Conservation (phyloP, 2,797 vertebrate genomes). For the Danio tinwini region DNA sequence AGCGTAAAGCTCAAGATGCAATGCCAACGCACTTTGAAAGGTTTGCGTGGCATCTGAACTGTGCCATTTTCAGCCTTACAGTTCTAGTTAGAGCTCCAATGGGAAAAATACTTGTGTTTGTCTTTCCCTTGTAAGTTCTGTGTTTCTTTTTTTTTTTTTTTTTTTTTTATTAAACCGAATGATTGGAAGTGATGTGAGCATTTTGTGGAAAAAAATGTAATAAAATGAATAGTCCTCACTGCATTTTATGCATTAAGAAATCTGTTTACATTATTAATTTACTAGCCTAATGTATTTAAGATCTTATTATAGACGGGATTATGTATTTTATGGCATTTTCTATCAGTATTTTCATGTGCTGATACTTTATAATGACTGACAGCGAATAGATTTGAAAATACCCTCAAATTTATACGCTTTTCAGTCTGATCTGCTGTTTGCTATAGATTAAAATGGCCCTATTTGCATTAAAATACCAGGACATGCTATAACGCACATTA, state of each 20-base stretch:
- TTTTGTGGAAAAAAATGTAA: neutral
- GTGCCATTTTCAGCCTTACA: conserved; percentile 24
- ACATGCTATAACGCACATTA: conserved; percentile 23
- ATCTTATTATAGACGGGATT: too few relatives aligned
- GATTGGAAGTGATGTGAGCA: neutral
- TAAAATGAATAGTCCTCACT: neutral
- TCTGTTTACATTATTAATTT: neutral
- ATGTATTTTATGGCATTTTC: neutral
- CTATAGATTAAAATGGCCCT: neutral
- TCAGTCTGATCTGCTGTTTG: neutral
- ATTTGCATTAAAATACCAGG: conserved; percentile 21
- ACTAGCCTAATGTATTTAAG: neutral
- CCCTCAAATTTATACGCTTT: neutral
- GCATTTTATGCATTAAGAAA: neutral
- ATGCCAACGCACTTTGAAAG: conserved; percentile 27
- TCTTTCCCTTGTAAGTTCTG: neutral
- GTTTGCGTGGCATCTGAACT: conserved; percentile 28
- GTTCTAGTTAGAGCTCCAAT: conserved; percentile 23
- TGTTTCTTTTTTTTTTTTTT: conserved; percentile 17
- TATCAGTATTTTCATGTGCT: neutral
- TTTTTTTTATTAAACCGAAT: conserved; percentile 18
- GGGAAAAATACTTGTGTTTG: neutral
- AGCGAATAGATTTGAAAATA: conserved; percentile 6
- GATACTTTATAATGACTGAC: neutral
- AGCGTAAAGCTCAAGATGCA: conserved; percentile 19